These are phyloP conservation scores for Esox masquinongy DNA, from an alignment of 2,797 vertebrate species.

Conservation along the genomic window DNA sequence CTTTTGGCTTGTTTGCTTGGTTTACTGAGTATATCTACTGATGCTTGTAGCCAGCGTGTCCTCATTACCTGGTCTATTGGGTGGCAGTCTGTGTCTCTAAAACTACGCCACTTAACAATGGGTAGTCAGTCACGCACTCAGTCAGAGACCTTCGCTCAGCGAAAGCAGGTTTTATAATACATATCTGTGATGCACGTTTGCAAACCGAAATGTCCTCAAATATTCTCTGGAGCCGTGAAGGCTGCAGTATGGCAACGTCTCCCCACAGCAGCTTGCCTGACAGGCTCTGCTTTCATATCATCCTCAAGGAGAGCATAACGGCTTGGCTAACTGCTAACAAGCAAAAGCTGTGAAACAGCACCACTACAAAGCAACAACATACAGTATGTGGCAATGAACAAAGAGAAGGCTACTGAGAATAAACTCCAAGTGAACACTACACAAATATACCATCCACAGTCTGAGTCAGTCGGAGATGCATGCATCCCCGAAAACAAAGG, in stretches of 20 bases:
- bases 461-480: not conserved
- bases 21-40: too few relatives aligned
- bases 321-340: conserved; percentile 40
- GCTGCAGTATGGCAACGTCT: conserved; percentile 18
- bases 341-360: conserved; percentile 19
- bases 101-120: too few relatives aligned
- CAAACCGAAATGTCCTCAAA: not conserved
- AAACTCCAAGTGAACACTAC: not conserved
- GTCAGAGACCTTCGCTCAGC: too few relatives aligned
- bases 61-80: too few relatives aligned
- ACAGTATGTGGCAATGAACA: conserved; percentile 32
- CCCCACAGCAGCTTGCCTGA: conserved; percentile 34
- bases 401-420: too few relatives aligned
- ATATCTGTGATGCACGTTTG: not conserved
- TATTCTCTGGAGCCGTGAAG: not conserved
- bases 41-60: too few relatives aligned
- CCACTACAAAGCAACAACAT: conserved; percentile 27
- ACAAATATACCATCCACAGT: conserved; percentile 1
- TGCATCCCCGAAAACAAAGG: not conserved
- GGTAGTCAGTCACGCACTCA: too few relatives aligned
- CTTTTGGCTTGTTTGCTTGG: too few relatives aligned
- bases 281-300: conserved; percentile 43
- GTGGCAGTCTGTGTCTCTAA: too few relatives aligned
- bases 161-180: not conserved
- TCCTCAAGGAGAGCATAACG: conserved; percentile 40